phyloP scores from a whole-genome alignment of 2,797 vertebrate species.

The Onychomys torridus region DNA sequence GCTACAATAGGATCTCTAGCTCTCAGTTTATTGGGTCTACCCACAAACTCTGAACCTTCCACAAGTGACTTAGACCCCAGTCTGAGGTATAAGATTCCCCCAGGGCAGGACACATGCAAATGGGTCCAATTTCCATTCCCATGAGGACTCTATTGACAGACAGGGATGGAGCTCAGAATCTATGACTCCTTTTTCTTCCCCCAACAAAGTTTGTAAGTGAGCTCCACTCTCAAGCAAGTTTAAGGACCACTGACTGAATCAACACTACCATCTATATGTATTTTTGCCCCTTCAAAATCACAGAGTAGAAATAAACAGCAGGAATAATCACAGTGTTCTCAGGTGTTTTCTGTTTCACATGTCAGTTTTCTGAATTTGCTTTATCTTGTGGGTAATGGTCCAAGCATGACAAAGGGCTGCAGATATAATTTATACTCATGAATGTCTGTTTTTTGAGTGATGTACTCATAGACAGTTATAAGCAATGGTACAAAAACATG shows the following conservation, averaged over 20 bases:
- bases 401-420: not conserved
- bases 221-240: not conserved
- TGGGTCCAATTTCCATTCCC: not conserved
- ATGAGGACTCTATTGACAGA: not conserved
- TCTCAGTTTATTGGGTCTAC: not conserved
- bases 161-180: not conserved
- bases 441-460: not conserved
- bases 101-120: not conserved
- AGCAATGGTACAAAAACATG: not conserved
- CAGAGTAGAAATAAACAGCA: not conserved
- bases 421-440: not conserved
- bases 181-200: not conserved
- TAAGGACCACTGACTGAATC: constrained; percentile 33
- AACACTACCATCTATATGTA: not conserved
- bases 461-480: not conserved
- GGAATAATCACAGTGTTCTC: constrained; percentile 19
- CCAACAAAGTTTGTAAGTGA: not conserved
- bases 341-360: not conserved
- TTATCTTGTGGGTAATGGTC: not conserved
- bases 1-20: not conserved
- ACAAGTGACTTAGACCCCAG: not conserved
- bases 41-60: not conserved
- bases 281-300: not conserved
- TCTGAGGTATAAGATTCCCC: not conserved
- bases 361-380: not conserved